These are phyloP conservation scores for Aegypius monachus DNA, from an alignment of 2,113 vertebrate genomes.

Conservation along the genomic window DNA sequence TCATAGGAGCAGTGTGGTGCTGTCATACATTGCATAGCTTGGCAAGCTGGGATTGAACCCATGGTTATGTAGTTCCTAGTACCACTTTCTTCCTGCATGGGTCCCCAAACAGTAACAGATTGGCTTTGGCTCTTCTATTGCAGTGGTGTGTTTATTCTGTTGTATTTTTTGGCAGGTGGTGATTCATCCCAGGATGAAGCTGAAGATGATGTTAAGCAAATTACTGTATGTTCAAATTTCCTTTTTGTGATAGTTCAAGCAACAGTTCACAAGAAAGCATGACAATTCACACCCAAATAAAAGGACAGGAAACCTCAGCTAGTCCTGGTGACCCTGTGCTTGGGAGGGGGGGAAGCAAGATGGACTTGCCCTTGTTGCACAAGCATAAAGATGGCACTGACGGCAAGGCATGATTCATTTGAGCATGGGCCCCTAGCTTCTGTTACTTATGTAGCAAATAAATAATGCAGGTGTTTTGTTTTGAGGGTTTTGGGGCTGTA, in stretches of 20 bases:
- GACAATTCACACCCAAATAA: background rate
- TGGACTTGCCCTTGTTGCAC: background rate
- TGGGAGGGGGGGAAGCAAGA: background rate
- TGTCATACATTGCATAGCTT: background rate
- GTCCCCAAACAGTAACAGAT: background rate
- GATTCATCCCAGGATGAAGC: constrained; percentile 97
- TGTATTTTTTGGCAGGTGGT: constrained; percentile 76
- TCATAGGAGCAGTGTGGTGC: background rate
- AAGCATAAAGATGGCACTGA: background rate
- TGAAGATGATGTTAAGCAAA: constrained; percentile 94
- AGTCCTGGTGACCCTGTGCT: background rate
- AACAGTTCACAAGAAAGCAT: background rate
- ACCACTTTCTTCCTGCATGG: background rate
- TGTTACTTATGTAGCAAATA: background rate
- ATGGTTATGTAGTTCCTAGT: background rate
- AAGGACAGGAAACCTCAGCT: background rate
- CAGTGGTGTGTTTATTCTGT: background rate
- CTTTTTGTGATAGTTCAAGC: background rate
- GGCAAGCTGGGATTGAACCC: background rate
- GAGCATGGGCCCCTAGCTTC: background rate
- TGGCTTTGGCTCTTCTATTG: background rate
- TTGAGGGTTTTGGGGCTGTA: background rate
- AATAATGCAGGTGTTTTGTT: background rate
- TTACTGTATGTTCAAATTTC: constrained; percentile 81
- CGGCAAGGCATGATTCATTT: background rate